A percentile compares a stretch with the other conserved stretches of the same genome.
Evolutionary conservation across 2,888 invertebrate species (phyloP).

Genomic region (Tipula confusa): DNA sequence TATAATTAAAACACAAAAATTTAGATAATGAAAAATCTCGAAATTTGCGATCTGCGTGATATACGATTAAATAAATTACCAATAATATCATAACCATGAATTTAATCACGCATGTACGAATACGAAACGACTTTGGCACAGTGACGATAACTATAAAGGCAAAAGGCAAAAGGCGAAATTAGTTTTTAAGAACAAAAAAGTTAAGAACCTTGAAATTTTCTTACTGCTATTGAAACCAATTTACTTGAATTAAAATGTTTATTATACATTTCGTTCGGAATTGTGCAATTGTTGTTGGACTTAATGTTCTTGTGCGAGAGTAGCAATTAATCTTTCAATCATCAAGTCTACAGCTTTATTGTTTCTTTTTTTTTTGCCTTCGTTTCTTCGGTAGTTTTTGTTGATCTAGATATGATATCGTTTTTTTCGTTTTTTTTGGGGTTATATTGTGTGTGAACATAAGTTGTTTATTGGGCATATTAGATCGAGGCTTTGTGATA

Average conservation of each 20-base stretch:
- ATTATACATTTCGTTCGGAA: not conserved
- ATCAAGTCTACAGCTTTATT: constrained; percentile 25
- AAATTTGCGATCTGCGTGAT: not conserved
- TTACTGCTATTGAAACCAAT: not conserved
- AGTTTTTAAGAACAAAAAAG: not conserved
- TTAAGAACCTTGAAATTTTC: not conserved
- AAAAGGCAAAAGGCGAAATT: not conserved
- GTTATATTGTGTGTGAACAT: constrained; percentile 25
- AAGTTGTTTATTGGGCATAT: not conserved
- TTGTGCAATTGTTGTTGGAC: constrained; percentile 20
- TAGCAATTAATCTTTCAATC: constrained; percentile 25
- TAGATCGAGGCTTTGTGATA: not conserved
- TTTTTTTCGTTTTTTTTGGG: not conserved
- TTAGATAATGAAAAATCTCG: not conserved
- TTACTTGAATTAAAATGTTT: constrained; percentile 16
- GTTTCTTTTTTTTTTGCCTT: not conserved
- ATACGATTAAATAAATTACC: not conserved
- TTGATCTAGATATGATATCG: constrained; percentile 20
- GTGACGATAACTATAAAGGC: not conserved
- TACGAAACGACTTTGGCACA: not conserved
- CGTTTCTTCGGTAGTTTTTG: not conserved
- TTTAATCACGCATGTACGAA: not conserved
- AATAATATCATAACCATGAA: not conserved
- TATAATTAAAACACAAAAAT: too few species aligned
- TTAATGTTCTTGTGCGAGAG: constrained; percentile 12